Evolutionary conservation across 2,888 invertebrate species (phyloP).

Genomic region (Drosophila sordidula): DNA sequence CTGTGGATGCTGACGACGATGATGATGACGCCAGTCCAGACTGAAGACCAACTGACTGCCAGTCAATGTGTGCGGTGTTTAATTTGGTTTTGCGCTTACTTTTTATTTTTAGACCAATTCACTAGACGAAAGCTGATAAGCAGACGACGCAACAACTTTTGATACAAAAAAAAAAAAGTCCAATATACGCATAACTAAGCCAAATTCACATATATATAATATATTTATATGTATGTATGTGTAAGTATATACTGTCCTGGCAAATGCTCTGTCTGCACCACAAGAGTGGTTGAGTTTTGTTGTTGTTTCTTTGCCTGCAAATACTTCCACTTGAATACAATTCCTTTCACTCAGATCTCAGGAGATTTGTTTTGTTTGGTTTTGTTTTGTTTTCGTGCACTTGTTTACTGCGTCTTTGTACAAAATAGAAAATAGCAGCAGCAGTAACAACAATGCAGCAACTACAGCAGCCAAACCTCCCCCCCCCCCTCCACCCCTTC

Average conservation of each 20-base stretch:
- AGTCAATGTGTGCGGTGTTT: slow-evolving; percentile 17
- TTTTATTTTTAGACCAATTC: not conserved
- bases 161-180: slow-evolving; percentile 23
- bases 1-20: slow-evolving; percentile 5
- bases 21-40: slow-evolving; percentile 35
- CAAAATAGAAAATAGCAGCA: slow-evolving; percentile 47
- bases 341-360: slow-evolving; percentile 59
- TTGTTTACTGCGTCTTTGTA: slow-evolving; percentile 75
- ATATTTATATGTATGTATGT: not conserved
- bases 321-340: slow-evolving; percentile 64
- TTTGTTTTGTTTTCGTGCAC: slow-evolving; percentile 70
- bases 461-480: slow-evolving; percentile 28
- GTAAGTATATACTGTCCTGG: slow-evolving; percentile 11
- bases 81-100: slow-evolving; percentile 16
- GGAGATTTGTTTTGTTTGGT: slow-evolving; percentile 60
- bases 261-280: slow-evolving; percentile 35
- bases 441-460: slow-evolving; percentile 45
- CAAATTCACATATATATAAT: slow-evolving; percentile 22
- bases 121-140: slow-evolving; percentile 28
- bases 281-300: slow-evolving; percentile 43
- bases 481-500: not conserved
- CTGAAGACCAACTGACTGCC: slow-evolving; percentile 8
- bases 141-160: slow-evolving; percentile 22
- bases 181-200: slow-evolving; percentile 55
- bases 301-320: slow-evolving; percentile 37